These are phyloP conservation scores for Coleophora deauratella DNA, from an alignment of 2,888 invertebrate species.

Conservation along the genomic window DNA sequence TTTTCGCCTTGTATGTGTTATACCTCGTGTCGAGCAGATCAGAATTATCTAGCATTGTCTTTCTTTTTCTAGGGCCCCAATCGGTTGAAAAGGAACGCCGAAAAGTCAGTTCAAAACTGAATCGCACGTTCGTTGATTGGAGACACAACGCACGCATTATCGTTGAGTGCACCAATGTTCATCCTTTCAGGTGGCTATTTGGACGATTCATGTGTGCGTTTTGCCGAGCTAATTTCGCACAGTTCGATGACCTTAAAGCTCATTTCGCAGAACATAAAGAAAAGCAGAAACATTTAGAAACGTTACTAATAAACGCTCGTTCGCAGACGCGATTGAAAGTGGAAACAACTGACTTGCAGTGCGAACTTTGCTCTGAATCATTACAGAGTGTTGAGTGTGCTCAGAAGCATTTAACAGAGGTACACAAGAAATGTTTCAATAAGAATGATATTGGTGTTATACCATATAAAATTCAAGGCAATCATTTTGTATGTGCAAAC, in stretches of 20 bases:
- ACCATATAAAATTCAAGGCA: no score
- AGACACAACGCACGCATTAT: conserved; percentile 59
- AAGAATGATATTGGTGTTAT: conserved; percentile 6
- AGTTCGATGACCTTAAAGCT: conserved; percentile 38
- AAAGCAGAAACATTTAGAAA: no score
- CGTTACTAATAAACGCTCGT: no score
- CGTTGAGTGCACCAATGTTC: conserved; percentile 52
- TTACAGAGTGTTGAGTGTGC: conserved; percentile 29
- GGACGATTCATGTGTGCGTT: conserved; percentile 51
- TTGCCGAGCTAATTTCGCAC: conserved; percentile 45
- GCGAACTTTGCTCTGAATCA: conserved; percentile 37
- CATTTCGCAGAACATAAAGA: conserved; percentile 34
- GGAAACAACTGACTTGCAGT: conserved; percentile 46
- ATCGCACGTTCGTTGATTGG: conserved; percentile 53
- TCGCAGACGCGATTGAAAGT: conserved; percentile 30
- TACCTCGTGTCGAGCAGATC: no score
- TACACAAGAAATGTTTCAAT: conserved; percentile 41
- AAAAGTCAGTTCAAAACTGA: conserved; percentile 24
- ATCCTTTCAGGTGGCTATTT: conserved; percentile 56
- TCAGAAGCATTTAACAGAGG: conserved; percentile 29
- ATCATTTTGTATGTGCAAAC: no score
- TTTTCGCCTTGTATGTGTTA: no score
- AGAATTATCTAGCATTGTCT: no score
- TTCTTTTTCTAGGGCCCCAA: no score
- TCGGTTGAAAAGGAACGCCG: no score